Percentiles rank a stretch among this genome's conserved stretches.
These are phyloP conservation scores for Pagetopsis macropterus DNA, from an alignment of 2,797 vertebrate species.

Conservation along the genomic window DNA sequence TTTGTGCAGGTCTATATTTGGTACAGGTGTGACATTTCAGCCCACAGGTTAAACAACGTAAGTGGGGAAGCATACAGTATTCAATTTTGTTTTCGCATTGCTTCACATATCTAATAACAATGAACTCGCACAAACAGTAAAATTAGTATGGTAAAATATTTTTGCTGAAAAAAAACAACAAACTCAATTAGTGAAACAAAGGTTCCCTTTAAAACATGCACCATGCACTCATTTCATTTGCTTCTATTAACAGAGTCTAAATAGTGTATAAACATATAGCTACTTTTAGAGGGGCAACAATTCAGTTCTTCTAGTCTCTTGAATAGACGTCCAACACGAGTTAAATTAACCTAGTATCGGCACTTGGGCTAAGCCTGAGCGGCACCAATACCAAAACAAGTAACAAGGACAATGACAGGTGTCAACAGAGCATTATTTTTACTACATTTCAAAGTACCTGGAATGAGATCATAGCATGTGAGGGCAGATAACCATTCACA, in stretches of 20 bases:
- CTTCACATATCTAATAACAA: constrained; percentile 37
- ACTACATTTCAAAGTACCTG: constrained; percentile 60
- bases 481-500: constrained; percentile 38
- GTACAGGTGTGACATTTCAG: constrained; percentile 22
- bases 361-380: constrained; percentile 30
- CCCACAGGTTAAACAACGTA: constrained; percentile 7
- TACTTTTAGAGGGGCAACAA: constrained; percentile 22
- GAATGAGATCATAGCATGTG: constrained; percentile 65
- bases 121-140: constrained; percentile 42
- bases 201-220: constrained; percentile 68
- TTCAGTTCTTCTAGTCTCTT: constrained; percentile 15
- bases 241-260: constrained; percentile 22
- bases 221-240: constrained; percentile 53
- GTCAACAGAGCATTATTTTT: constrained; percentile 45
- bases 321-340: constrained; percentile 6
- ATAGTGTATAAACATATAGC: constrained; percentile 25
- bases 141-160: constrained; percentile 33
- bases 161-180: constrained; percentile 17
- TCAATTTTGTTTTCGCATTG: constrained; percentile 3
- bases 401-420: constrained; percentile 43
- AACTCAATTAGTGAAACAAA: constrained; percentile 17
- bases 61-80: constrained; percentile 9
- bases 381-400: constrained; percentile 53
- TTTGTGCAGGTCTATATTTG: constrained; percentile 22
- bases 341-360: constrained; percentile 25